These are phyloP conservation scores for Periophthalmus modestus DNA, from an alignment of 2,113 vertebrate species.

Conservation along the genomic window DNA sequence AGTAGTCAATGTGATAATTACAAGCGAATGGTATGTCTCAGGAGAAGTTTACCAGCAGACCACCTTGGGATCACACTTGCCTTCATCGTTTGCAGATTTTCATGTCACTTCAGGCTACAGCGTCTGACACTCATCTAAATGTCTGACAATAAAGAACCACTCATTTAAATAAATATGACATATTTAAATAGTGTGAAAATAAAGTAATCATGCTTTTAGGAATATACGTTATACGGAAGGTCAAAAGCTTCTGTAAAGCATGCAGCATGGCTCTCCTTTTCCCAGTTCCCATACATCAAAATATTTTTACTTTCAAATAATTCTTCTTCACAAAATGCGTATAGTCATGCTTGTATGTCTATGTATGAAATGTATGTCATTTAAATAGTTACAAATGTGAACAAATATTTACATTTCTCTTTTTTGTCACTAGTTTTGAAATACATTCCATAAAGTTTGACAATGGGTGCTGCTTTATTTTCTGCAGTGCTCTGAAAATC, in stretches of 20 bases:
- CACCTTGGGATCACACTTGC: neutral
- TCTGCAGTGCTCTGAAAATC: neutral
- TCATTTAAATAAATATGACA: neutral
- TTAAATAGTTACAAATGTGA: no score
- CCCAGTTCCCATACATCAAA: no score
- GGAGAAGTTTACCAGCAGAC: conserved; percentile 1
- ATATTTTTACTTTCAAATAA: no score
- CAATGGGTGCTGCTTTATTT: neutral
- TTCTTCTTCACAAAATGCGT: no score
- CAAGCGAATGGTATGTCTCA: neutral
- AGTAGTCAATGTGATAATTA: conserved; percentile 6
- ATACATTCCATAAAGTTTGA: neutral
- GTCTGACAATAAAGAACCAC: neutral
- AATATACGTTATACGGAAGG: neutral
- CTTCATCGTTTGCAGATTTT: neutral
- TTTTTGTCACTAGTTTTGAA: neutral
- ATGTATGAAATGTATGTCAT: no score
- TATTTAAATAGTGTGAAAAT: neutral
- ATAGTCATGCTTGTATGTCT: no score
- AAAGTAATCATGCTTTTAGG: neutral
- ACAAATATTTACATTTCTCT: neutral
- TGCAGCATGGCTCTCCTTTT: no score
- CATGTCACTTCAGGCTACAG: neutral
- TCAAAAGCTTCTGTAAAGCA: no score
- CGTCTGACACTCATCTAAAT: neutral